These are phyloP conservation scores for Tachycineta bicolor DNA, from an alignment of 2,113 vertebrate species.

Conservation along the genomic window DNA sequence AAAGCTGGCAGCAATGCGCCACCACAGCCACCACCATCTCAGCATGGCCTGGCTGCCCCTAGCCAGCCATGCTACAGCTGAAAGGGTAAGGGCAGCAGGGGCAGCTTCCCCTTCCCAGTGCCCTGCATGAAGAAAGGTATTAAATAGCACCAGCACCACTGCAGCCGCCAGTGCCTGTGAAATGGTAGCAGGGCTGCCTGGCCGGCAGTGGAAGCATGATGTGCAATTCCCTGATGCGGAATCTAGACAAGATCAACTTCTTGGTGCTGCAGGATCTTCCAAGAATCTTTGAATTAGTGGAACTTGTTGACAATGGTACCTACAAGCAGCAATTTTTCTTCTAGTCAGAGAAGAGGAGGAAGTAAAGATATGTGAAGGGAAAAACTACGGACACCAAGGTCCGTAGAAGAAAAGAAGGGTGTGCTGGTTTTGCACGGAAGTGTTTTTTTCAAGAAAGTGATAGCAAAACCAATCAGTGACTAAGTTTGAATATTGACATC, in stretches of 20 bases:
- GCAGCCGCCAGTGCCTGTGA: neutral
- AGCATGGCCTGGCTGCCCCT: neutral
- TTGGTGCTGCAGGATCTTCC: neutral
- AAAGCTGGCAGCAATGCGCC: too few species aligned
- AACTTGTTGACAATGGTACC: neutral
- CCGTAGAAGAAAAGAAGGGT: neutral
- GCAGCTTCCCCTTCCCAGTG: neutral
- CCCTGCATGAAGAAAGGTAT: neutral
- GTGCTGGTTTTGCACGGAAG: neutral
- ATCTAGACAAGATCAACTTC: neutral
- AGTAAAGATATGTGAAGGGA: neutral
- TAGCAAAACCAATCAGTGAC: neutral
- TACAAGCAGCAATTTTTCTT: neutral
- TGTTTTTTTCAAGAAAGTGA: neutral
- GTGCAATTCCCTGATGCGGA: rapidly evolving
- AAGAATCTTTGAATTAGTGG: neutral
- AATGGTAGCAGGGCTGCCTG: neutral
- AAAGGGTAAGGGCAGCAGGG: neutral
- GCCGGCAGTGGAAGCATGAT: neutral
- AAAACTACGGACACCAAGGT: neutral
- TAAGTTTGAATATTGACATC: neutral
- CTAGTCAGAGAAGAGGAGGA: neutral
- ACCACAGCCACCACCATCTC: neutral
- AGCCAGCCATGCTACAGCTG: too few species aligned
- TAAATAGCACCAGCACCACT: neutral